Evolutionary conservation across 2,113 vertebrate genomes (phyloP).

Genomic region (Chlorocebus sabaeus): DNA sequence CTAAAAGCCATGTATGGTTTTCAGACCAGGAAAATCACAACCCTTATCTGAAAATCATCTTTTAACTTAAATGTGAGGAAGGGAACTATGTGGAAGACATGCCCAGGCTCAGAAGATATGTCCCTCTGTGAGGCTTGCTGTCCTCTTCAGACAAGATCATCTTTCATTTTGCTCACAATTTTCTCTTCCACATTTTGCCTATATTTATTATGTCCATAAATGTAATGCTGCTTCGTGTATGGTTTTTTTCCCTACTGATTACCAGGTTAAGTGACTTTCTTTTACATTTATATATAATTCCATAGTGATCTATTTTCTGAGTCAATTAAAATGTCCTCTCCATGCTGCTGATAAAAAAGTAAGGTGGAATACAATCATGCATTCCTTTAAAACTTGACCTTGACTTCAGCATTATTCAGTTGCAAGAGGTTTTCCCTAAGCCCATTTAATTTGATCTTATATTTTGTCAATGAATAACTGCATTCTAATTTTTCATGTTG

Average conservation of each 20-base stretch:
- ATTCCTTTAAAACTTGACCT: neutral
- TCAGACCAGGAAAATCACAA: neutral
- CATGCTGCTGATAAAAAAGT: neutral
- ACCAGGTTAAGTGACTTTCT: neutral
- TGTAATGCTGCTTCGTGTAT: neutral
- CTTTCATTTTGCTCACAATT: neutral
- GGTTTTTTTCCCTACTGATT: neutral
- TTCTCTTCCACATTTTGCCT: neutral
- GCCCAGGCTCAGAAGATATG: neutral
- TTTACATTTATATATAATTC: neutral
- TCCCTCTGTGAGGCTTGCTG: neutral
- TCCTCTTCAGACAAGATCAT: neutral
- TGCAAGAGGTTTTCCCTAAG: neutral
- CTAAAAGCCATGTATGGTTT: neutral
- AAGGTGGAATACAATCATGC: neutral
- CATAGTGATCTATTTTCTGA: neutral
- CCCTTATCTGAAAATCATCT: neutral
- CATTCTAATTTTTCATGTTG: constrained; percentile 16
- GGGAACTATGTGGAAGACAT: neutral
- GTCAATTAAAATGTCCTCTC: neutral
- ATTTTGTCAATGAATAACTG: neutral
- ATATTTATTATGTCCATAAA: neutral
- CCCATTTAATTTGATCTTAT: neutral
- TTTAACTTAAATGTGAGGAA: neutral
- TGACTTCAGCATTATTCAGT: neutral